Evolutionary conservation across 2,797 vertebrate genomes (phyloP).

Genomic region (Alcedo quadribrachys): DNA sequence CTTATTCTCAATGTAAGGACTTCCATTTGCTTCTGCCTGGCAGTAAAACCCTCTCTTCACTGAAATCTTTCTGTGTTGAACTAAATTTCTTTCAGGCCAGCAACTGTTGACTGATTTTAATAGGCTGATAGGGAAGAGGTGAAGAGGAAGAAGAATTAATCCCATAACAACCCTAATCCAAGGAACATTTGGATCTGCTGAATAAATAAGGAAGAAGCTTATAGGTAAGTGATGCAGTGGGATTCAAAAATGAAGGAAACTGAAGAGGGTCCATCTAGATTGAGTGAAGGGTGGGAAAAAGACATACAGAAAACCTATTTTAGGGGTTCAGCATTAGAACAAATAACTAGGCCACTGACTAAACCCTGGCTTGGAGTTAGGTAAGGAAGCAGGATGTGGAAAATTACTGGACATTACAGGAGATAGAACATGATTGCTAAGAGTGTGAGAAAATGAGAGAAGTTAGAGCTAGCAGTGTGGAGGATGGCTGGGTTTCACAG

Average conservation of each 20-base stretch:
- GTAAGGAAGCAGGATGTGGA: background rate
- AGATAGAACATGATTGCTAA: background rate
- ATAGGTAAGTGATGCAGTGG: background rate
- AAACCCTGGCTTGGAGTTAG: background rate
- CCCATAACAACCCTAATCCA: background rate
- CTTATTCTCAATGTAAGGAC: background rate
- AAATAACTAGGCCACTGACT: background rate
- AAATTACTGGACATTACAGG: background rate
- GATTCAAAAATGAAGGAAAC: background rate
- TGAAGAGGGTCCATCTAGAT: background rate
- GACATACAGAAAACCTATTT: background rate
- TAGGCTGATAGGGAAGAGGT: background rate
- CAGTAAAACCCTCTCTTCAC: background rate
- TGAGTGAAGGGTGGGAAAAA: background rate
- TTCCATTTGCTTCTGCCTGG: background rate
- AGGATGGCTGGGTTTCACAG: constrained; percentile 6
- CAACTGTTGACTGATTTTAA: background rate
- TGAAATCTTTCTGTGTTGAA: background rate
- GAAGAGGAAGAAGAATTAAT: background rate
- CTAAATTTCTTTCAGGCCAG: background rate
- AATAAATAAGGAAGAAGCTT: background rate
- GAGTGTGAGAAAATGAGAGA: background rate
- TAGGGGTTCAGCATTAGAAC: background rate
- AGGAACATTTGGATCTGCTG: background rate
- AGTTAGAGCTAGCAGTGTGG: background rate